Evolutionary conservation across 2,113 vertebrate species (phyloP).

Genomic region (Melospiza georgiana): DNA sequence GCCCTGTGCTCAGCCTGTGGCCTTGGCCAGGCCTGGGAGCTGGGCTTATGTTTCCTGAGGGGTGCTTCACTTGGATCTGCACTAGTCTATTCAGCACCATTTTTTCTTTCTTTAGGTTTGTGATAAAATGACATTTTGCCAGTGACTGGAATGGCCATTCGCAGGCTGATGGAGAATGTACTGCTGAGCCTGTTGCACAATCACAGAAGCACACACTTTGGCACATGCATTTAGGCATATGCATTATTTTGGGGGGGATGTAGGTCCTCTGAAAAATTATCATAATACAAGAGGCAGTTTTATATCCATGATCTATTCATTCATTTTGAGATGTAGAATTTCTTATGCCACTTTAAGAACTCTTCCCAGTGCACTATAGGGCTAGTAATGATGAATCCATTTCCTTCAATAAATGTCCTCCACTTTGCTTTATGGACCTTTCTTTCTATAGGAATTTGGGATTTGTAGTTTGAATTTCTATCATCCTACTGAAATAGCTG

Average conservation of each 20-base stretch:
- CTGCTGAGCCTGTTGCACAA: neutral
- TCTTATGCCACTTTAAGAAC: neutral
- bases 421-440: neutral
- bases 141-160: neutral
- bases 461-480: neutral
- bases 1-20: neutral
- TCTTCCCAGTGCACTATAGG: neutral
- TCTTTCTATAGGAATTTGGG: neutral
- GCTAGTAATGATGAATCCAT: neutral
- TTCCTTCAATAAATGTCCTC: neutral
- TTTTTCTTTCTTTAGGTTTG: neutral
- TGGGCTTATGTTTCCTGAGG: neutral
- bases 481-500: neutral
- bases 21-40: neutral
- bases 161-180: neutral
- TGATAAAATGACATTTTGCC: neutral
- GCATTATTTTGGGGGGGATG: neutral
- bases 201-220: neutral
- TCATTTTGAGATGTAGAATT: neutral
- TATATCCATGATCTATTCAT: neutral
- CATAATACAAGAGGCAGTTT: neutral
- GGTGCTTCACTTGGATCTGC: neutral
- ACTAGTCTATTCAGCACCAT: neutral
- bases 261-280: neutral
- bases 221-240: neutral